phyloP scores from a whole-genome alignment of 2,113 vertebrate species.

The Equus przewalskii region DNA sequence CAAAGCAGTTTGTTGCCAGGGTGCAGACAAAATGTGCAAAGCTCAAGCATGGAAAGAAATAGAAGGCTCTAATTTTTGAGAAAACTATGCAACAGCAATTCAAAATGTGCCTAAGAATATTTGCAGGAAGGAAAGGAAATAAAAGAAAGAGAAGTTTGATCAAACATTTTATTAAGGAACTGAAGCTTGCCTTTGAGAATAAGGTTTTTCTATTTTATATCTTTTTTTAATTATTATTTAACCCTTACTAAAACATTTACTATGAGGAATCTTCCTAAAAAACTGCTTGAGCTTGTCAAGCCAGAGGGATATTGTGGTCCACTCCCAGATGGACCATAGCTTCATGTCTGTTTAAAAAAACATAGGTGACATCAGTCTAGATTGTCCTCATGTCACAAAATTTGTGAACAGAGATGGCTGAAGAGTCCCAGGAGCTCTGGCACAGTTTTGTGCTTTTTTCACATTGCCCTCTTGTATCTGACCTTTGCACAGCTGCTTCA shows the following conservation, averaged over 20 bases:
- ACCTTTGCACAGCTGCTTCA: conserved; percentile 83
- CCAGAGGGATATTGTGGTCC: conserved; percentile 76
- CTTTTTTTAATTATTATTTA: background rate
- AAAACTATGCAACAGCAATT: background rate
- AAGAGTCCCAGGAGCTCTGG: conserved; percentile 72
- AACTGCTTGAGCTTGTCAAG: conserved; percentile 75
- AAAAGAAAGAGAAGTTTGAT: background rate
- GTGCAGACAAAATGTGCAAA: conserved; percentile 31
- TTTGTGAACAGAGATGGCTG: conserved; percentile 78
- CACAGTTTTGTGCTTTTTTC: conserved; percentile 71
- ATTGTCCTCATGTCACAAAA: conserved; percentile 83
- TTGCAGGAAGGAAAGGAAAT: conserved; percentile 27
- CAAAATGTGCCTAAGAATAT: background rate
- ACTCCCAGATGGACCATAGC: conserved; percentile 80
- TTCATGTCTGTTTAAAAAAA: conserved; percentile 73
- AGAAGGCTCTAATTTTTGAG: conserved; percentile 16
- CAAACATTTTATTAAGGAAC: background rate
- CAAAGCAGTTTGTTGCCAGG: background rate
- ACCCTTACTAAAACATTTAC: background rate
- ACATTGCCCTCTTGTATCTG: conserved; percentile 76
- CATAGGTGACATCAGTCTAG: conserved; percentile 79
- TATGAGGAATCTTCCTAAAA: background rate
- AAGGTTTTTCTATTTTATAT: background rate
- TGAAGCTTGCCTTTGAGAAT: background rate
- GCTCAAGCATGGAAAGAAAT: background rate